Evolutionary conservation across 2,113 vertebrate genomes (phyloP).

Genomic region (Petrocephalus microphthalmus): DNA sequence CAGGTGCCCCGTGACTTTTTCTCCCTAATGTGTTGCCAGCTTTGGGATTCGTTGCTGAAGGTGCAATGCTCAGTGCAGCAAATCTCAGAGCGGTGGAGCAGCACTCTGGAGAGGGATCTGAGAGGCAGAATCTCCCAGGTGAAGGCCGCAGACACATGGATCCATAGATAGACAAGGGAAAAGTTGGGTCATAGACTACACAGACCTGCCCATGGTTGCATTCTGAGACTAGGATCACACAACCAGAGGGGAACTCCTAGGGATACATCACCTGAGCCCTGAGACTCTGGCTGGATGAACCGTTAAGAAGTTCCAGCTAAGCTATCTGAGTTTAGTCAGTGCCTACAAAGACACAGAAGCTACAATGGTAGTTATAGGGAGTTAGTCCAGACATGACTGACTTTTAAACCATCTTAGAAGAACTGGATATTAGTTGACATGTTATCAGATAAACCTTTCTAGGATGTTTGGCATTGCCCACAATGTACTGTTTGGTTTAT

Average conservation of each 20-base stretch:
- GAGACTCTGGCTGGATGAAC: background rate
- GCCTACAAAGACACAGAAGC: background rate
- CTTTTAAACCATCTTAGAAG: no score
- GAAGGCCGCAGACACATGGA: background rate
- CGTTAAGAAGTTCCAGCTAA: background rate
- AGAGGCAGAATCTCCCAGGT: constrained; percentile 53
- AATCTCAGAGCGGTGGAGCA: constrained; percentile 43
- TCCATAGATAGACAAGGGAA: background rate
- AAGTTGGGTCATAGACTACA: background rate
- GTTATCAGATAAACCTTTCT: no score
- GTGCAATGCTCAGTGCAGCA: constrained; percentile 41
- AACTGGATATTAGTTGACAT: no score
- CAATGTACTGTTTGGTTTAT: no score
- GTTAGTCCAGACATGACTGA: background rate
- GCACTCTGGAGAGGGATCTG: constrained; percentile 40
- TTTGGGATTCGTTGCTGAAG: constrained; percentile 55
- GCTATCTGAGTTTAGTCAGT: background rate
- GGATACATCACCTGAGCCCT: constrained; percentile 22
- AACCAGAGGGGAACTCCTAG: constrained; percentile 38
- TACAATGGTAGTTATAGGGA: background rate
- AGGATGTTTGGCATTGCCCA: no score
- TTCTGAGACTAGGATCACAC: background rate
- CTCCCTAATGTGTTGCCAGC: constrained; percentile 34
- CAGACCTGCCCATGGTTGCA: background rate
- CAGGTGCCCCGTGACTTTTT: background rate